Base-by-base conservation (phyloP, 2,888 invertebrate species). In the Antheraea assamensis region DNA sequence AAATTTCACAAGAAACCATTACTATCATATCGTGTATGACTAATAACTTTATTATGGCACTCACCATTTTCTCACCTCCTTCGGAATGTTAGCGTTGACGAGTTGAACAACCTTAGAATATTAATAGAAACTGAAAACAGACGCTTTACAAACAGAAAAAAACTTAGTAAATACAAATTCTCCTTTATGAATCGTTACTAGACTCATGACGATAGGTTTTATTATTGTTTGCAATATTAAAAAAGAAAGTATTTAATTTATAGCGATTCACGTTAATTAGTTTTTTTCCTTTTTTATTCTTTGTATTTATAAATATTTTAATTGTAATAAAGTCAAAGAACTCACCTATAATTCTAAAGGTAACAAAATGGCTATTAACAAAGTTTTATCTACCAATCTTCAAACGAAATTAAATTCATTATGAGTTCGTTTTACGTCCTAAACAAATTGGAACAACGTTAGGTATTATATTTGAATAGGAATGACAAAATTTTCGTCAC, bases 51-150 rank as follows among this genome's bases (percentile, higher is more conserved):
- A 55, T 55, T 30, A 2, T 27, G 27, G 31, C 15, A 24, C 58
- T 58, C 58, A 64, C 30, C 17, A 64, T 58, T 42, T 35, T 27
- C 55, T 47, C 30, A 27, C 73, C 58, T 70, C 58, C 70, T 70
- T 58, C 42, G 52, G 70, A 61, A 42, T 58, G 27, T 30, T 70
- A 55, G 58, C 24, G 77, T 79, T 79, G 80, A 75, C 76, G 90
- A 88, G 93, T 92, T 93, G 91, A 93, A 92, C 83, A 92, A 94
- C 93, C 93, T 89, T 82, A 81, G 82, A 83, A 82, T 91, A 90
- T 86, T 91, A 92, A 93, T 94, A 94, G 92, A 89, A 80, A 78
- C 82, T 78, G 83, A 83, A 87, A 80, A 83, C 84, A 84, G 85
- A 84, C 84, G 80, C 82, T 82, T 83, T 79, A 85, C 83, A 84